Base-by-base conservation (phyloP, 2,888 invertebrate species). In the Dynastes hyllus region DNA sequence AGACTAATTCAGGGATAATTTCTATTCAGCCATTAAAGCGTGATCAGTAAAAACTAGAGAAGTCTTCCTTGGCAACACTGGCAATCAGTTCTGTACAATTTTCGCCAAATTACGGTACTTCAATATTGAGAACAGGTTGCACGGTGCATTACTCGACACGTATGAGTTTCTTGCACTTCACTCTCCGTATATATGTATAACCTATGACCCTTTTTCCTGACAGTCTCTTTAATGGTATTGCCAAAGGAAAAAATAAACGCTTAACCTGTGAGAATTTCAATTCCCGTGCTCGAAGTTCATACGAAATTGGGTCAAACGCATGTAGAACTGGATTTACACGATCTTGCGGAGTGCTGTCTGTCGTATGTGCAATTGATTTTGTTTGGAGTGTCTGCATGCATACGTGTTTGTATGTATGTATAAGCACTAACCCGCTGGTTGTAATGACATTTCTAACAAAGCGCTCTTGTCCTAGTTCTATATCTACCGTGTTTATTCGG, bases 291-390 rank as follows among this genome's bases (percentile, higher is more conserved):
- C 40, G 40, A 58, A 5, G 53, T 58, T 73, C 73, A 40, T 11
- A 61, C 22, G 50, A 63, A 69, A 75, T 75, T 75, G 45, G 73
- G 73, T 75, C 73, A 75, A 75, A 61, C 40, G 73, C 61, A 63
- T 22, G 61, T 61, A 50, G 45, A 75, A 45, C 61, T 75, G 73
- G 73, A 75, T 75, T 61, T 75, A 75, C 45, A 45, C 61, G 61
- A 75, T 45, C 27, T 27, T 45, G 27, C 27, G 9, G 16, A 75
- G 61, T 50, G 58, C 58, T 11, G 73, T 37, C 58, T 27, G 73
- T 16, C 22, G 40, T 61, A 75, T 50, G 63, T 63, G n/a, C 61
- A 75, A 75, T 75, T 61, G 73, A 75, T 75, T 75, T 61, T 71
- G 53, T 37, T 9, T 55, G 37, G 32, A 71, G 11, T 55, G 27